Evolutionary conservation across 2,888 invertebrate genomes (phyloP).

Genomic region (Timandra comae): DNA sequence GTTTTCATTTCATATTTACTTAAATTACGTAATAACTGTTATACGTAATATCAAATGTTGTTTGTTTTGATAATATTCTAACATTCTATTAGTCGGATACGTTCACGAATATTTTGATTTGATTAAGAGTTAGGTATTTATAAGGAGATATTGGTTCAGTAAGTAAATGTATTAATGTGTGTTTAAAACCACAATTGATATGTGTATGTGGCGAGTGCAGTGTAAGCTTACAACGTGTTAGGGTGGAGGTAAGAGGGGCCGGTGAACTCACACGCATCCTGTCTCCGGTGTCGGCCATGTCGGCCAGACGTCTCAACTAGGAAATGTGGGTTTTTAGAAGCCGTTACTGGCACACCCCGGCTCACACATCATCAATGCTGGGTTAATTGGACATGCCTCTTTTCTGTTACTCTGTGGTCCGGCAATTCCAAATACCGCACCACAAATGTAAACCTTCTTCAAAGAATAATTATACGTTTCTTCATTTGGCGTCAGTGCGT

Average conservation of each 20-base stretch:
- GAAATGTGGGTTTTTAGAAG: slow-evolving; percentile 70
- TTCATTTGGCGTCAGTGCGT: slow-evolving; percentile 15
- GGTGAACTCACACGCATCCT: slow-evolving; percentile 65
- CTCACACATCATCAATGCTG: slow-evolving; percentile 49
- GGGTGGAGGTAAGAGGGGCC: slow-evolving; percentile 43
- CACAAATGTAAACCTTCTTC: slow-evolving; percentile 30
- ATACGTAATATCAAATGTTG: slow-evolving; percentile 6
- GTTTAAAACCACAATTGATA: slow-evolving; percentile 58
- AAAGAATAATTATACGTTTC: slow-evolving; percentile 28
- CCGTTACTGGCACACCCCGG: slow-evolving; percentile 57
- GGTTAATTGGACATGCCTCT: slow-evolving; percentile 45
- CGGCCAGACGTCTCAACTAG: slow-evolving; percentile 61
- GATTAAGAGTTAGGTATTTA: slow-evolving; percentile 26
- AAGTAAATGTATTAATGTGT: slow-evolving; percentile 25
- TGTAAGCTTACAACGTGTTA: slow-evolving; percentile 53
- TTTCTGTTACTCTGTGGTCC: slow-evolving; percentile 38
- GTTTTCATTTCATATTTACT: slow-evolving; percentile 20
- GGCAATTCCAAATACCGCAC: slow-evolving; percentile 33
- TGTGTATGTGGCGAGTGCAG: slow-evolving; percentile 49
- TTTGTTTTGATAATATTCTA: slow-evolving; percentile 2
- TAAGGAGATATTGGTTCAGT: too few relatives aligned
- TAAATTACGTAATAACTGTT: slow-evolving; percentile 18
- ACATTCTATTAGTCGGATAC: too few relatives aligned
- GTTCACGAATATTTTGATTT: slow-evolving; percentile 6
- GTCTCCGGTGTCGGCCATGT: slow-evolving; percentile 58